Percentiles rank a stretch among this genome's conserved stretches.
Conservation (phyloP, 2,888 invertebrate species). For the Agrochola lota region DNA sequence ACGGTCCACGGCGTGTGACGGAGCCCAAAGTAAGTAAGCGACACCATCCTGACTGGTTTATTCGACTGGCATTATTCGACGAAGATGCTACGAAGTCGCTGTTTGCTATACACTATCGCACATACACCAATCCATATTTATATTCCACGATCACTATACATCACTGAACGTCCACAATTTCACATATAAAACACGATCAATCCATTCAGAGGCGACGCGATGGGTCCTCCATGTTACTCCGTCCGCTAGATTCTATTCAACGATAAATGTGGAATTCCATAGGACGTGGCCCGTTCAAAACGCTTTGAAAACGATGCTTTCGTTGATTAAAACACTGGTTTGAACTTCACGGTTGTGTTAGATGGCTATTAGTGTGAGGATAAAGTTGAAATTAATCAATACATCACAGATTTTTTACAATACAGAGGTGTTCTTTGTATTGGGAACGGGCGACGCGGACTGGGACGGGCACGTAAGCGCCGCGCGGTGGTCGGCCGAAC, state of each 20-base stretch:
- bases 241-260: slow-evolving; percentile 88
- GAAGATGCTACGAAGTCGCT: slow-evolving; percentile 67
- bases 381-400: slow-evolving; percentile 89
- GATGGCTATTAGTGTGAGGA: slow-evolving; percentile 78
- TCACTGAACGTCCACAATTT: slow-evolving; percentile 73
- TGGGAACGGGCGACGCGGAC: slow-evolving; percentile 81
- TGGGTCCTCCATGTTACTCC: slow-evolving; percentile 88
- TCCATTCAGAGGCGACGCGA: slow-evolving; percentile 83
- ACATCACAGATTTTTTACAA: slow-evolving; percentile 90
- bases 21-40: slow-evolving; percentile 84
- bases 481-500: slow-evolving; percentile 84
- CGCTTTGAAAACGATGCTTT: slow-evolving; percentile 78
- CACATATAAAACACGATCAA: slow-evolving; percentile 84
- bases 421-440: slow-evolving; percentile 90
- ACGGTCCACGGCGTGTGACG: slow-evolving; percentile 89
- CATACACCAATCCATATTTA: slow-evolving; percentile 87
- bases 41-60: slow-evolving; percentile 87
- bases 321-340: slow-evolving; percentile 70
- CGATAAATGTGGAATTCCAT: slow-evolving; percentile 90
- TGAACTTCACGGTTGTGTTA: slow-evolving; percentile 69
- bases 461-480: slow-evolving; percentile 77
- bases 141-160: slow-evolving; percentile 66
- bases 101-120: slow-evolving; percentile 64
- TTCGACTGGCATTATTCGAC: slow-evolving; percentile 81
- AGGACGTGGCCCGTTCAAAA: slow-evolving; percentile 87